A percentile compares a stretch with the other conserved stretches of the same genome.
Evolutionary conservation across 2,888 invertebrate species (phyloP).

Genomic region (Fragum fragum): DNA sequence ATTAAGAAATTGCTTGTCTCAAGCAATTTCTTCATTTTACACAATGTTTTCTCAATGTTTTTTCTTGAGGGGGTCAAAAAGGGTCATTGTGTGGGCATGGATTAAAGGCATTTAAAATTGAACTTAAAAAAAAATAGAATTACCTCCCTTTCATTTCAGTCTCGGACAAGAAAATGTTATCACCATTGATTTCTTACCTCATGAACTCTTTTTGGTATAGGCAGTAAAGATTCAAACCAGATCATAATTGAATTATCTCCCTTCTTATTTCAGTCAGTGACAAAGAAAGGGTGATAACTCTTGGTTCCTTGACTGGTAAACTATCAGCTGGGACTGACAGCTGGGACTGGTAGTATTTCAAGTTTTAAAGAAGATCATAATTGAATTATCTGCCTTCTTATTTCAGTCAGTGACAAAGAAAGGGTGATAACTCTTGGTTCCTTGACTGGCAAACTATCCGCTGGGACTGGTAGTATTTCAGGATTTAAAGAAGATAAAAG

Average conservation of each 20-base stretch:
- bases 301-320: slow-evolving; percentile 93
- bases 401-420: slow-evolving; percentile 87
- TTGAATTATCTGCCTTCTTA: too few species aligned
- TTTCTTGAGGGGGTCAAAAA: too few species aligned
- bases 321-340: slow-evolving; percentile 92
- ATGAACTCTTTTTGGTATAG: slow-evolving; percentile 94
- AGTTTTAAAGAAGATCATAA: slow-evolving; percentile 95
- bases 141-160: too few species aligned
- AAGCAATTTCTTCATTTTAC: too few species aligned
- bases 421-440: slow-evolving; percentile 92
- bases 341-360: slow-evolving; percentile 94
- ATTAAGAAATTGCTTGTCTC: too few species aligned
- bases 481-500: slow-evolving; percentile 95
- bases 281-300: slow-evolving; percentile 92
- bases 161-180: slow-evolving; percentile 91
- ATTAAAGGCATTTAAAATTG: too few species aligned
- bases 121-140: too few species aligned
- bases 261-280: slow-evolving; percentile 73
- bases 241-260: too few species aligned
- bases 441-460: slow-evolving; percentile 93
- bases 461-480: slow-evolving; percentile 93
- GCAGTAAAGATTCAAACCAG: slow-evolving; percentile 93
- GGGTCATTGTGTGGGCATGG: too few species aligned
- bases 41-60: too few species aligned
- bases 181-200: slow-evolving; percentile 92